Evolutionary conservation across 2,797 vertebrate species (phyloP).

Genomic region (Odontamblyopus rebecca): DNA sequence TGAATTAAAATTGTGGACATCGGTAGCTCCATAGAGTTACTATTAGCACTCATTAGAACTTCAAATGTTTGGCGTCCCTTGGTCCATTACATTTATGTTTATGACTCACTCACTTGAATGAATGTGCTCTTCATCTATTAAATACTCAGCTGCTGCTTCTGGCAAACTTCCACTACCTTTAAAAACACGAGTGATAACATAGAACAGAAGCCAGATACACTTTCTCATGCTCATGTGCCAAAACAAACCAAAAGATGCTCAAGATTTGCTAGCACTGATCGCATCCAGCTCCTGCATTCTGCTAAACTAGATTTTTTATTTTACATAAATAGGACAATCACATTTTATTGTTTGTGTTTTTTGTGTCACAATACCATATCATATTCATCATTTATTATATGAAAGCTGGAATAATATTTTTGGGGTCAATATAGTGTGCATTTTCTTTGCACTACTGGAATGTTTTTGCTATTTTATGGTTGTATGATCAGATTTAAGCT

Average conservation of each 20-base stretch:
- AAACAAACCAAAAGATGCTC: slow-evolving; percentile 34
- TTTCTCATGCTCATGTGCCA: slow-evolving; percentile 49
- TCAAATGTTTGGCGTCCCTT: background rate
- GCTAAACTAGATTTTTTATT: background rate
- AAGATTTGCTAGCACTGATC: slow-evolving; percentile 41
- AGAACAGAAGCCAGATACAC: slow-evolving; percentile 38
- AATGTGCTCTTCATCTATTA: slow-evolving; percentile 20
- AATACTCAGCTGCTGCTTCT: slow-evolving; percentile 44
- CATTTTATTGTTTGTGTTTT: too few species aligned
- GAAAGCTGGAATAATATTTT: too few species aligned
- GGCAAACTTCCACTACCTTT: slow-evolving; percentile 30
- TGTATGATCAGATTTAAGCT: too few species aligned
- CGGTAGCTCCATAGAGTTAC: background rate
- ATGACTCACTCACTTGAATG: background rate
- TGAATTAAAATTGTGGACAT: background rate
- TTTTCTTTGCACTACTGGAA: too few species aligned
- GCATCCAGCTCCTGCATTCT: slow-evolving; percentile 25
- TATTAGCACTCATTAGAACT: background rate
- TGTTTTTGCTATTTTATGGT: too few species aligned
- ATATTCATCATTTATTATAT: too few species aligned
- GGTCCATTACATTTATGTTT: background rate
- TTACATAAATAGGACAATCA: too few species aligned
- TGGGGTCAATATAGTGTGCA: too few species aligned
- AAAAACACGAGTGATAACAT: slow-evolving; percentile 42
- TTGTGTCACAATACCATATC: too few species aligned